These are phyloP conservation scores for Dasypolia templi DNA, from an alignment of 2,888 invertebrate genomes.

Conservation along the genomic window DNA sequence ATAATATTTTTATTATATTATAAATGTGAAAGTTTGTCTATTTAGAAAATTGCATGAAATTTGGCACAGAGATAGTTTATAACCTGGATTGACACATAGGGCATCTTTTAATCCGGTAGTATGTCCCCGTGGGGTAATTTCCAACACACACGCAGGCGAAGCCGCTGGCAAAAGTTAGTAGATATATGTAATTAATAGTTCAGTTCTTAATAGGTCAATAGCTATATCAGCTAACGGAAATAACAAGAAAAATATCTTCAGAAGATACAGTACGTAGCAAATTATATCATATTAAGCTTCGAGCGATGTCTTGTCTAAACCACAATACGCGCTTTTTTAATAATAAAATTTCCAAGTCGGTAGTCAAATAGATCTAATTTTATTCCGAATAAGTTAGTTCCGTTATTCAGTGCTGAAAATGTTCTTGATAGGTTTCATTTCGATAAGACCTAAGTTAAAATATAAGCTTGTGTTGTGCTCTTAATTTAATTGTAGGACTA, in stretches of 20 bases:
- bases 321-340: slow-evolving; percentile 57
- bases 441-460: too few species aligned
- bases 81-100: neutral
- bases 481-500: neutral
- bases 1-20: too few species aligned
- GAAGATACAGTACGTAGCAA: slow-evolving; percentile 50
- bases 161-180: neutral
- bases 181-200: neutral
- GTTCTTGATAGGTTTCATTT: slow-evolving; percentile 13
- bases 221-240: neutral
- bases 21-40: neutral
- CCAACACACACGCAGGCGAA: neutral
- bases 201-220: neutral
- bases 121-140: neutral
- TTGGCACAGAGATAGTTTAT: neutral
- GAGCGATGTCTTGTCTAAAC: slow-evolving; percentile 48
- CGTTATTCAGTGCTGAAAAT: slow-evolving; percentile 34
- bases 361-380: slow-evolving; percentile 51
- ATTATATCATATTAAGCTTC: slow-evolving; percentile 59
- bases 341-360: slow-evolving; percentile 51
- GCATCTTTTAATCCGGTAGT: neutral
- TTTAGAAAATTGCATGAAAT: neutral
- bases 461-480: neutral
- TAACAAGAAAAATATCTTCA: slow-evolving; percentile 11
- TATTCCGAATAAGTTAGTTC: slow-evolving; percentile 52